phyloP scores from a whole-genome alignment of 2,797 vertebrate genomes.

The Phoeniculus purpureus region DNA sequence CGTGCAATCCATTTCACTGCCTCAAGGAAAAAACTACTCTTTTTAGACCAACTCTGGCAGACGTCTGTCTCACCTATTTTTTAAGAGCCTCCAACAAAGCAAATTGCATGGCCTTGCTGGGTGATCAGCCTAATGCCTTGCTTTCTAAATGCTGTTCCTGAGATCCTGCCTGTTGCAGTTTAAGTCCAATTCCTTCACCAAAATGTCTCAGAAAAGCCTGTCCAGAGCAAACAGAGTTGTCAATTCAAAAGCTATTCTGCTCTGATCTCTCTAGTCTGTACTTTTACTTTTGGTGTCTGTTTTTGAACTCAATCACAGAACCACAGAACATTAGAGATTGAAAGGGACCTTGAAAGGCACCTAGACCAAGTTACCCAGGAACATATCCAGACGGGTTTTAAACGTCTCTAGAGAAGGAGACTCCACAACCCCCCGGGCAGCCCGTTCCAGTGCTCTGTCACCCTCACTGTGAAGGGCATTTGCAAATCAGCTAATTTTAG shows the following conservation, averaged over 20 bases:
- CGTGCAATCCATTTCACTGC: constrained; percentile 5
- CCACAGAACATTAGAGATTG: no score
- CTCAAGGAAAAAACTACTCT: constrained; percentile 46
- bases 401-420: no score
- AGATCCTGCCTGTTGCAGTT: background rate
- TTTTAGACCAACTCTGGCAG: constrained; percentile 27
- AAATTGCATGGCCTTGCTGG: background rate
- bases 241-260: background rate
- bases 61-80: background rate
- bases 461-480: background rate
- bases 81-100: constrained; percentile 5
- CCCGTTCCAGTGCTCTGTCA: no score
- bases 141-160: background rate
- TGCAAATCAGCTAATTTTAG: background rate
- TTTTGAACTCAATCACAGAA: background rate
- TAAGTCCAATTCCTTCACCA: background rate
- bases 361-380: no score
- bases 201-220: background rate
- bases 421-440: no score
- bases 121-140: background rate
- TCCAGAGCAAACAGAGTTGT: background rate
- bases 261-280: background rate
- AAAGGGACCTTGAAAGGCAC: no score
- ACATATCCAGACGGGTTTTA: no score
- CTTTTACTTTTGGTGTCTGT: background rate